These are phyloP conservation scores for Euura lappo DNA, from an alignment of 1,140 invertebrate genomes.

Conservation along the genomic window DNA sequence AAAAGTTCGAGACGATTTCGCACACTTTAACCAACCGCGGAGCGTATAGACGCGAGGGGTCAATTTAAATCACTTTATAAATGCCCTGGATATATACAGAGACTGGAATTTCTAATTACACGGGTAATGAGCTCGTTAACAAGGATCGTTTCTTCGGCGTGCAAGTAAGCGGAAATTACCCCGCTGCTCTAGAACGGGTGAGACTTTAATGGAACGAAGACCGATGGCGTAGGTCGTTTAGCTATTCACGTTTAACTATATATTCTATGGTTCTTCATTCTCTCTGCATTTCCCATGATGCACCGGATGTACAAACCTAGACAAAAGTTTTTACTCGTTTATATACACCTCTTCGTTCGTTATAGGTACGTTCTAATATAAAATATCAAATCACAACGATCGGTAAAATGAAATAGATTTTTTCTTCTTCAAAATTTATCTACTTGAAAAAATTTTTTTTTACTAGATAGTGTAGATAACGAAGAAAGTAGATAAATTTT, in stretches of 20 bases:
- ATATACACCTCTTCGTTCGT: too few species aligned
- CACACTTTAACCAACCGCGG: background rate
- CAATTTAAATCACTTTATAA: background rate
- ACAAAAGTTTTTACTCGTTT: background rate
- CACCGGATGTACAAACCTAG: background rate
- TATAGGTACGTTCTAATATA: too few species aligned
- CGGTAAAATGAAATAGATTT: too few species aligned
- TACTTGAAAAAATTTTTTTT: too few species aligned
- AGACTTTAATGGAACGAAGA: background rate
- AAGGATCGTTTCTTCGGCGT: slow-evolving; percentile 13
- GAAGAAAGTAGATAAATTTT: too few species aligned
- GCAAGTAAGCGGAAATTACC: slow-evolving; percentile 24
- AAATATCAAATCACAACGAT: too few species aligned
- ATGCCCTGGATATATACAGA: background rate
- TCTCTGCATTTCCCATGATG: slow-evolving; percentile 1
- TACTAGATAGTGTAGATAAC: too few species aligned
- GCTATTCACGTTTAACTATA: background rate
- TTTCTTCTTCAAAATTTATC: too few species aligned
- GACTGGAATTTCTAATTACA: slow-evolving; percentile 30
- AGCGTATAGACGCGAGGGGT: background rate
- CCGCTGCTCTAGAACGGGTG: slow-evolving; percentile 11
- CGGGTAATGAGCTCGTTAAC: slow-evolving; percentile 39
- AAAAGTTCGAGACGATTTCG: background rate
- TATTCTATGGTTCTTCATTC: background rate
- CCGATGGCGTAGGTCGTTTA: background rate